phyloP scores from a whole-genome alignment of 1,140 invertebrate genomes.

The Amyelois transitella region DNA sequence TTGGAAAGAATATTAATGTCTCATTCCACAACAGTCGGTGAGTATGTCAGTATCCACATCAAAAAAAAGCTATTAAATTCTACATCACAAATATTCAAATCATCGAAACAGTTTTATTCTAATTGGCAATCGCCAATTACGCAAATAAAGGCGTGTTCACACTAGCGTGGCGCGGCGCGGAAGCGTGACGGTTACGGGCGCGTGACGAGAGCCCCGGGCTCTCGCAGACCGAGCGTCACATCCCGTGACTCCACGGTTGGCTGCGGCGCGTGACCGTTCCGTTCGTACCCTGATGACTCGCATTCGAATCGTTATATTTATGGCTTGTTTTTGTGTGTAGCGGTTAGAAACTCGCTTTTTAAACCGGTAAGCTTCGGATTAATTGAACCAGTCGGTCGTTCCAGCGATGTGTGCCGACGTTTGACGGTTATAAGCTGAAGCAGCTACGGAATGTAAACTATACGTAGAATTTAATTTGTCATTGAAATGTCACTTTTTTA shows the following conservation, averaged over 20 bases:
- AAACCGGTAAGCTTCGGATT: constrained; percentile 27
- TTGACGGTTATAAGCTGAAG: background rate
- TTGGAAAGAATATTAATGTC: too few species aligned
- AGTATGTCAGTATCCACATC: too few species aligned
- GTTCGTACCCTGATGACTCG: constrained; percentile 38
- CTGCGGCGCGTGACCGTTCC: constrained; percentile 53
- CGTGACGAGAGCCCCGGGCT: constrained; percentile 17
- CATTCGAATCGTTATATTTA: constrained; percentile 33
- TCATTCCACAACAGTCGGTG: too few species aligned
- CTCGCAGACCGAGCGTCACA: constrained; percentile 22
- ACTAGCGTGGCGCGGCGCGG: constrained; percentile 17
- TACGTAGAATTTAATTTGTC: too few species aligned
- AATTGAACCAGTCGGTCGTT: background rate
- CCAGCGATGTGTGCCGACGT: background rate
- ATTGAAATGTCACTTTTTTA: too few species aligned
- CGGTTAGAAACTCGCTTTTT: constrained; percentile 38
- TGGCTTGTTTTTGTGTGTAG: constrained; percentile 25
- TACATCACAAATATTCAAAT: background rate
- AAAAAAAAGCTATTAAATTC: too few species aligned
- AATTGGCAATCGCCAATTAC: constrained; percentile 19
- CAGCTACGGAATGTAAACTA: background rate
- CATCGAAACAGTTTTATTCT: background rate
- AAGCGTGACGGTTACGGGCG: constrained; percentile 29
- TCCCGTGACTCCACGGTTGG: constrained; percentile 35
- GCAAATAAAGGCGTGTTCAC: constrained; percentile 52